These are phyloP conservation scores for Fistularia tabacaria DNA, from an alignment of 2,797 vertebrate species.

Conservation along the genomic window DNA sequence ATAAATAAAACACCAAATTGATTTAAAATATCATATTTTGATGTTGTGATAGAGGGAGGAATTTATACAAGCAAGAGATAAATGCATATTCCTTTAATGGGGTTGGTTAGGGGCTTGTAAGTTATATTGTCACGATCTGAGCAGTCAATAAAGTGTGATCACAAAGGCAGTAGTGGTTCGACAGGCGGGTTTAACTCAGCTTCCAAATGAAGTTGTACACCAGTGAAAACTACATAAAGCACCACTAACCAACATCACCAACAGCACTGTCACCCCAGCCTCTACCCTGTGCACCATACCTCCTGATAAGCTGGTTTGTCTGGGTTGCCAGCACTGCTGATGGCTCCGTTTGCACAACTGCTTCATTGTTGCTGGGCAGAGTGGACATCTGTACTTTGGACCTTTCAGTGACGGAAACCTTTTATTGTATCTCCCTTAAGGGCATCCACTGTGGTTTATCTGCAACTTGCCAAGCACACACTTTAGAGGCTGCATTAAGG, in stretches of 20 bases:
- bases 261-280: slow-evolving; percentile 3
- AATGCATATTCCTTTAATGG: not conserved
- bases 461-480: slow-evolving; percentile 51
- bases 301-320: slow-evolving; percentile 67
- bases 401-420: slow-evolving; percentile 58
- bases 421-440: slow-evolving; percentile 67
- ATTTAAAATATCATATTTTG: not conserved
- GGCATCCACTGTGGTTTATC: slow-evolving; percentile 62
- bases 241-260: not conserved
- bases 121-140: slow-evolving; percentile 7
- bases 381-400: slow-evolving; percentile 70
- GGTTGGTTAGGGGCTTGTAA: not conserved
- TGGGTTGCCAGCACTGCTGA: slow-evolving; percentile 44
- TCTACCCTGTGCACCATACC: slow-evolving; percentile 47
- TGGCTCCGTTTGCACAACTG: slow-evolving; percentile 65
- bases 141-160: slow-evolving; percentile 23
- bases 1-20: no score
- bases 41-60: not conserved
- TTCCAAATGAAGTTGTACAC: slow-evolving; percentile 42
- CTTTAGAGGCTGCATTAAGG: slow-evolving; percentile 59
- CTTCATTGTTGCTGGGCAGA: slow-evolving; percentile 64
- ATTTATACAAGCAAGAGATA: not conserved
- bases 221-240: slow-evolving; percentile 23
- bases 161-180: slow-evolving; percentile 48
- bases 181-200: slow-evolving; percentile 16